A percentile compares a stretch with the other conserved stretches of the same genome.
Conservation (phyloP, 2,113 vertebrate genomes). For the Nesogale talazaci region DNA sequence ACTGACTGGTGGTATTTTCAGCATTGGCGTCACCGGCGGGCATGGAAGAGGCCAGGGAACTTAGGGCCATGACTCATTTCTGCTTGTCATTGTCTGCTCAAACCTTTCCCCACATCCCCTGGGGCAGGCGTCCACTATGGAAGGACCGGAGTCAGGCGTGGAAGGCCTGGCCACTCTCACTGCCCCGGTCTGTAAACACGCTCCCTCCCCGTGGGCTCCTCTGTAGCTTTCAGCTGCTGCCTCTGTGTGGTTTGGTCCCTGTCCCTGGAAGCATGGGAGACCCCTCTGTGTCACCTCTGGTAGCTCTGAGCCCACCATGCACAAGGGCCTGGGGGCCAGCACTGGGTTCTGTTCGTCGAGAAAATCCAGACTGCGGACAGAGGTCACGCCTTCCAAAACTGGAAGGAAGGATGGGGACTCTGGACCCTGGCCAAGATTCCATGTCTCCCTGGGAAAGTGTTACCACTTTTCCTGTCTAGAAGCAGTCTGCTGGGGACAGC, state of each 20-base stretch:
- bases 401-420: background rate
- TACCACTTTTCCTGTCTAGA: background rate
- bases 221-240: background rate
- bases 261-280: background rate
- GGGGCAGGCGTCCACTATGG: background rate
- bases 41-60: background rate
- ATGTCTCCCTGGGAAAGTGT: accelerated
- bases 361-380: background rate
- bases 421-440: background rate
- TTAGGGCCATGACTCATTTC: background rate
- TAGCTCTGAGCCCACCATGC: background rate
- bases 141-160: background rate
- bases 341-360: background rate
- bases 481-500: too few relatives aligned
- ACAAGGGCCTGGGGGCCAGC: background rate
- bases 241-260: background rate
- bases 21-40: background rate
- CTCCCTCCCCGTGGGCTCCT: too few relatives aligned
- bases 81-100: background rate
- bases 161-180: background rate
- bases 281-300: background rate
- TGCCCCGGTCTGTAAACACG: background rate
- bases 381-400: background rate
- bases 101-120: background rate
- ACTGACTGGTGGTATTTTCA: background rate